A percentile compares a stretch with the other conserved stretches of the same genome.
Conservation (phyloP, 2,888 invertebrate genomes). For the Mythimna ferrago region DNA sequence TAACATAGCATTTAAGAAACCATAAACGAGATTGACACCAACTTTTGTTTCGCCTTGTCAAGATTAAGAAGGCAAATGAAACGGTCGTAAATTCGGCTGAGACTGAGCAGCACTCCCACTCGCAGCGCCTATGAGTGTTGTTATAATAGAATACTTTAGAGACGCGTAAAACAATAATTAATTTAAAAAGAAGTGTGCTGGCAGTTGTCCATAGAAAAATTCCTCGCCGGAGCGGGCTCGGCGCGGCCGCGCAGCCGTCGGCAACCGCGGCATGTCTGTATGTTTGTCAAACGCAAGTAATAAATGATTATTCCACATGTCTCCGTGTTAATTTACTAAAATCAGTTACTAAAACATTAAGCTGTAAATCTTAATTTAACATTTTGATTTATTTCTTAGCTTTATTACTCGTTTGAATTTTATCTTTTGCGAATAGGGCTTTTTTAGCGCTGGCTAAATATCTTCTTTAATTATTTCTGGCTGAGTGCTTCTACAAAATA, state of each 20-base stretch:
- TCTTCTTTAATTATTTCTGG: slow-evolving; percentile 19
- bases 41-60: slow-evolving; percentile 79
- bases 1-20: slow-evolving; percentile 71
- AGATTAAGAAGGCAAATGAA: slow-evolving; percentile 87
- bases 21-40: slow-evolving; percentile 77
- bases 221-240: slow-evolving; percentile 67
- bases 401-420: slow-evolving; percentile 33
- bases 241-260: slow-evolving; percentile 12
- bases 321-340: slow-evolving; percentile 58
- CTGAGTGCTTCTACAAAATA: background rate
- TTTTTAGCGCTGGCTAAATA: slow-evolving; percentile 8
- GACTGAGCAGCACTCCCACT: slow-evolving; percentile 80
- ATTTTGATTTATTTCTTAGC: slow-evolving; percentile 49
- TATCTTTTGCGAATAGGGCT: slow-evolving; percentile 19
- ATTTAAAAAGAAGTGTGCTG: slow-evolving; percentile 86
- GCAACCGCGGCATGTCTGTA: slow-evolving; percentile 33
- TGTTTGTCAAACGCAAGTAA: slow-evolving; percentile 61
- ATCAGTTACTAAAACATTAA: slow-evolving; percentile 57
- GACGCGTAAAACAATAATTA: slow-evolving; percentile 89
- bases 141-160: slow-evolving; percentile 87
- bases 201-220: slow-evolving; percentile 85
- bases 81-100: slow-evolving; percentile 82
- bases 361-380: slow-evolving; percentile 54
- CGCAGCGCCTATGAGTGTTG: slow-evolving; percentile 78
- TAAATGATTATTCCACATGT: slow-evolving; percentile 59